These are phyloP conservation scores for Rana temporaria DNA, from an alignment of 2,113 vertebrate genomes.

Conservation along the genomic window DNA sequence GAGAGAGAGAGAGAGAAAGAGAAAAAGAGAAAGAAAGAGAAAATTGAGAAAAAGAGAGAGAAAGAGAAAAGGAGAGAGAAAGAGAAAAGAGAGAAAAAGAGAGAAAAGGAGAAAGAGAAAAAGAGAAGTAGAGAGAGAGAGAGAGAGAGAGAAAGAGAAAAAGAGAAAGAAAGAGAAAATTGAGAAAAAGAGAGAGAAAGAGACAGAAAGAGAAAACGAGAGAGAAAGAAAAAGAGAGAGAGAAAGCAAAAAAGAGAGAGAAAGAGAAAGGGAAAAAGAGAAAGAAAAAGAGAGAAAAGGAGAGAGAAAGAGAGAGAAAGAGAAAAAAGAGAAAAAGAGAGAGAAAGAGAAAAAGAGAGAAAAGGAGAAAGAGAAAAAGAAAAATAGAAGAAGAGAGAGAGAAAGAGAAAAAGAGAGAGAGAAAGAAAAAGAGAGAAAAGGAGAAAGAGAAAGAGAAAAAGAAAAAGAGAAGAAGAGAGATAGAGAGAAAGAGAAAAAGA, in stretches of 20 bases:
- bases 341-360: slow-evolving; percentile 25
- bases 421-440: slow-evolving; percentile 11
- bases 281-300: neutral
- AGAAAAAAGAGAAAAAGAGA: slow-evolving; percentile 43
- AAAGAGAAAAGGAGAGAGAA: slow-evolving; percentile 47
- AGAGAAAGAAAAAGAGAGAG: slow-evolving; percentile 40
- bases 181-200: slow-evolving; percentile 36
- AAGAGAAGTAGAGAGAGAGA: too few species aligned
- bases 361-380: slow-evolving; percentile 22
- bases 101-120: slow-evolving; percentile 33
- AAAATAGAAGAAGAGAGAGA: too few species aligned
- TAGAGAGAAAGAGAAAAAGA: slow-evolving; percentile 51
- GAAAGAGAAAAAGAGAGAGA: slow-evolving; percentile 48
- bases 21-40: slow-evolving; percentile 23
- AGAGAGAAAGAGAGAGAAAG: slow-evolving; percentile 37
- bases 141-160: slow-evolving; percentile 30
- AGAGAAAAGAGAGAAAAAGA: slow-evolving; percentile 39
- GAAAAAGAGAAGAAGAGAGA: too few species aligned
- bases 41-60: too few species aligned
- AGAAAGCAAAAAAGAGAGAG: slow-evolving; percentile 32
- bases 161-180: slow-evolving; percentile 13
- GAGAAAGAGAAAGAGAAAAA: slow-evolving; percentile 36
- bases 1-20: slow-evolving; percentile 33
- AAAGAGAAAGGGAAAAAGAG: slow-evolving; percentile 37
- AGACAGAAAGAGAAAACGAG: slow-evolving; percentile 43